These are phyloP conservation scores for Lepidurus arcticus DNA, from an alignment of 1,140 invertebrate species.

Conservation along the genomic window DNA sequence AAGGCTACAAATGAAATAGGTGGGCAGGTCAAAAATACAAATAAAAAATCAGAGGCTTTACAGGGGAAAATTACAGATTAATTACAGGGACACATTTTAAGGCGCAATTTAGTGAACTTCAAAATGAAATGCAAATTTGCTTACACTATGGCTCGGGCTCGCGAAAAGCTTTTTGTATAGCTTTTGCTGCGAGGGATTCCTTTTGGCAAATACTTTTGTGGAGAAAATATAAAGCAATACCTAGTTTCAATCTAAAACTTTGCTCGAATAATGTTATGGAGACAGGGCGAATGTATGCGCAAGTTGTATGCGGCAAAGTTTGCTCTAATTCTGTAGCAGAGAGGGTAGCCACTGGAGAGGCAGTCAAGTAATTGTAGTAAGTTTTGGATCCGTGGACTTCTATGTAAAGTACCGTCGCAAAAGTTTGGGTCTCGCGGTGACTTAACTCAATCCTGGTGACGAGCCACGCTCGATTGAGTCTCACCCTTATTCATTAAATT, in stretches of 20 bases:
- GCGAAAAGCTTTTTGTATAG: not conserved
- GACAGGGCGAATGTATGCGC: too few relatives aligned
- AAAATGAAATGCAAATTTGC: too few relatives aligned
- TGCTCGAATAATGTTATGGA: too few relatives aligned
- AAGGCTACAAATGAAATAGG: too few relatives aligned
- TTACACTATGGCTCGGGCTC: too few relatives aligned
- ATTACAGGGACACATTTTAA: not conserved
- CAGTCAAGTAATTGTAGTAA: not conserved
- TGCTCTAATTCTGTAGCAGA: too few relatives aligned
- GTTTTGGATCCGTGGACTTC: not conserved
- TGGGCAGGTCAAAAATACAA: not conserved
- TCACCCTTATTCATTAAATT: not conserved
- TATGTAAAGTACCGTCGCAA: not conserved
- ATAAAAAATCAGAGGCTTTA: not conserved
- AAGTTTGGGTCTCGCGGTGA: not conserved
- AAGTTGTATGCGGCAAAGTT: too few relatives aligned
- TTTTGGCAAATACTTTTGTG: not conserved
- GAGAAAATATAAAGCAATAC: not conserved
- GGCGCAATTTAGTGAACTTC: not conserved
- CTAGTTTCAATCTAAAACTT: too few relatives aligned
- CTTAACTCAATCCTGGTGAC: conserved; percentile 1
- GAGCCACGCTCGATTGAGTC: not conserved
- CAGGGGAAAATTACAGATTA: not conserved
- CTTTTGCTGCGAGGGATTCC: not conserved
- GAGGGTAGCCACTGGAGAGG: too few relatives aligned